phyloP scores from a whole-genome alignment of 2,113 vertebrate species.

The Cynoglossus semilaevis region DNA sequence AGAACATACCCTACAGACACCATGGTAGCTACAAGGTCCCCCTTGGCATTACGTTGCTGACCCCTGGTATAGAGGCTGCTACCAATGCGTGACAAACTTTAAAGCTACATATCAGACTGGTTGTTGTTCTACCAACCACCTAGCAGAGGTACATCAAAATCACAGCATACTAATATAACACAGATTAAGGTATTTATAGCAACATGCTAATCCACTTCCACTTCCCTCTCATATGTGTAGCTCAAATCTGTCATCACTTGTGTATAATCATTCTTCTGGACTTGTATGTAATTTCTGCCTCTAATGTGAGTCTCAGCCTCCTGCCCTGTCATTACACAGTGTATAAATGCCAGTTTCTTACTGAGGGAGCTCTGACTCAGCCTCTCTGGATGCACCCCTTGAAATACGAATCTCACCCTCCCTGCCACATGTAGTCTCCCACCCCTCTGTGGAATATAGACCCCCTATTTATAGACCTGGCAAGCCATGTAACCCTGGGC shows the following conservation, averaged over 20 bases:
- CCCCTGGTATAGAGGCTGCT: background rate
- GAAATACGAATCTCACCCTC: conserved; percentile 70
- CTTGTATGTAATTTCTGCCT: conserved; percentile 62
- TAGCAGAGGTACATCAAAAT: conserved; percentile 18
- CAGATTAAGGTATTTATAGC: conserved; percentile 47
- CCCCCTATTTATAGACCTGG: conserved; percentile 79
- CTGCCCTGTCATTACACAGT: conserved; percentile 71
- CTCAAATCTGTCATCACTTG: conserved; percentile 44
- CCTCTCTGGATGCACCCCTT: conserved; percentile 54
- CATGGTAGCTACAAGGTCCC: no score
- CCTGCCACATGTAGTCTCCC: conserved; percentile 70
- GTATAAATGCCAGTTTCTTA: conserved; percentile 66
- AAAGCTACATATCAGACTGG: background rate
- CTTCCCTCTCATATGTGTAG: conserved; percentile 32
- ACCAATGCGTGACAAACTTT: background rate
- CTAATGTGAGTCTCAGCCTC: conserved; percentile 58
- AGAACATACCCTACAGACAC: no score
- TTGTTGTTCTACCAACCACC: conserved; percentile 15
- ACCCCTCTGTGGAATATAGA: conserved; percentile 77
- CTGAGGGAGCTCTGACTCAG: conserved; percentile 61
- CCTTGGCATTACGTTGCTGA: no score
- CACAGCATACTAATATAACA: conserved; percentile 17
- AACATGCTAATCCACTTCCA: conserved; percentile 42
- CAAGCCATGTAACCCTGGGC: conserved; percentile 62
- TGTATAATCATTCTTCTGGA: conserved; percentile 60